Evolutionary conservation across 1,140 invertebrate species (phyloP), one percentile per base, ranked within the genome.

Genomic region (Calliopsis andreniformis): DNA sequence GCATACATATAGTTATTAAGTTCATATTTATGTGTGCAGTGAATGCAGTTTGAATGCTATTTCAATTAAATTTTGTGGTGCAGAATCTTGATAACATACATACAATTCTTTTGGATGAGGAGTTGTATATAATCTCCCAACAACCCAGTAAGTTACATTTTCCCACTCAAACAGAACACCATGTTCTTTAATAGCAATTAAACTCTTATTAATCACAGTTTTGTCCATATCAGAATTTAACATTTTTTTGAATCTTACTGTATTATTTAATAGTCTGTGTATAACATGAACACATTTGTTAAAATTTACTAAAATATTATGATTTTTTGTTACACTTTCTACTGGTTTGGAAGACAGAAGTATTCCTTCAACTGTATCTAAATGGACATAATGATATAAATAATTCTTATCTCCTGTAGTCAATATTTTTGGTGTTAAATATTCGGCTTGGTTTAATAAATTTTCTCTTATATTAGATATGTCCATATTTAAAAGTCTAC

Each of bases 11-110:
- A 14, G 43, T 49, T 47, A 42, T 28, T 28, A 49, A 45, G 49
- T 35, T 67, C 25, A 70, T 25, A 10, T 28, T 71, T 61, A 14
- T 3, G 53, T 49, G 10, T 77, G 28, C 7, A 76, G 68, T 10
- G 64, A 80, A 43, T 85, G 79, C 58, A 97, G 90, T 77, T 95
- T 93, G 88, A 96, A 97, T 16, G 96, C 96, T 86, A 97, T 93
- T 93, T 97, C 96, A 8, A 96, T 94, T 67, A 97, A 92, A 92
- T 97, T 97, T 89, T 97, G 96, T 0, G 96, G 95, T 8, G 95
- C 93, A 51, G 94, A 94, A 75, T 97, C 96, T 76, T 96, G 93
- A 88, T 96, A 96, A 89, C 96, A 97, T 35, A 97, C 93, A 85
- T 97, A 97, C 0, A 97, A 90, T 88, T 97, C 96, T 84, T 94